Evolutionary conservation across 2,797 vertebrate species (phyloP).

Genomic region (Brachyrhaphis roseni): DNA sequence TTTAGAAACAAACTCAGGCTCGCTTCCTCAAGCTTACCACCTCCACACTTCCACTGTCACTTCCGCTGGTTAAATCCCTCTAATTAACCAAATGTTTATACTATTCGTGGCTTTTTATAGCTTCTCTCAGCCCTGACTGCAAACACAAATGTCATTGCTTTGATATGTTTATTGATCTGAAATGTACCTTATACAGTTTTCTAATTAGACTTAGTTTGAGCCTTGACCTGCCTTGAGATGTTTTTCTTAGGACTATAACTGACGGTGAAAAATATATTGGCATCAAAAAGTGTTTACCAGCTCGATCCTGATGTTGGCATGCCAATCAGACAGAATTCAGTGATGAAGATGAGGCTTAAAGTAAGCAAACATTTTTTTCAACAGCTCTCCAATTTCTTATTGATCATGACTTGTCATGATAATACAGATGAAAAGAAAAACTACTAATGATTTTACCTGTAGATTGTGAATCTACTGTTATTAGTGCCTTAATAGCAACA

Average conservation of each 20-base stretch:
- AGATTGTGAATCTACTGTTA: not conserved
- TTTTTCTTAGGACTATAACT: not conserved
- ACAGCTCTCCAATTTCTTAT: not conserved
- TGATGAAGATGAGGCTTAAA: not conserved
- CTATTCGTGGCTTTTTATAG: slow-evolving; percentile 20
- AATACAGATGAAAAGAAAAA: not conserved
- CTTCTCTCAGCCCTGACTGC: not conserved
- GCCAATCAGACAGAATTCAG: not conserved
- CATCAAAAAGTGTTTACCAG: not conserved
- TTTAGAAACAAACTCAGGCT: slow-evolving; percentile 54
- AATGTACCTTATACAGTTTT: not conserved
- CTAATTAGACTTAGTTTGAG: not conserved
- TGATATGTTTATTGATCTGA: not conserved
- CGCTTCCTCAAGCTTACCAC: slow-evolving; percentile 37
- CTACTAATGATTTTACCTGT: not conserved
- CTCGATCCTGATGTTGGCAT: not conserved
- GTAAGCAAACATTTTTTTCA: not conserved
- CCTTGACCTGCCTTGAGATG: not conserved
- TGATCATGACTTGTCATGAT: not conserved
- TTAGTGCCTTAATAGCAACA: not conserved
- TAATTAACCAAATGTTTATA: slow-evolving; percentile 37
- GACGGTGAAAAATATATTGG: not conserved
- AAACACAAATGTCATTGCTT: slow-evolving; percentile 12
- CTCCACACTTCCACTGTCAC: slow-evolving; percentile 41
- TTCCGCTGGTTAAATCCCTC: slow-evolving; percentile 25